Evolutionary conservation across 2,888 invertebrate species (phyloP).

Genomic region (Pycnomerus fuliginosus): DNA sequence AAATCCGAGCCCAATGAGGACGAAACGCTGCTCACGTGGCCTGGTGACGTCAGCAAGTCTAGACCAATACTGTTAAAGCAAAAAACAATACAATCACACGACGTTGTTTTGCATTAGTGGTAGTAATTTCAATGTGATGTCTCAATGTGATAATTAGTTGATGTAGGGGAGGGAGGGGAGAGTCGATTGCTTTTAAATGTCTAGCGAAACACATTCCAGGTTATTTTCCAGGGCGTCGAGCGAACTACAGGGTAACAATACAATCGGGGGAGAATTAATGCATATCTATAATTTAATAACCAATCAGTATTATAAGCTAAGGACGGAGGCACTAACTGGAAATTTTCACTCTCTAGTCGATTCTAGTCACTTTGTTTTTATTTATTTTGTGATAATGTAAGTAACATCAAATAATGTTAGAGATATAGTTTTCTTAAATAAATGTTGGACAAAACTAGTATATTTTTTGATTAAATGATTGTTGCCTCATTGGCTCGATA

Average conservation of each 20-base stretch:
- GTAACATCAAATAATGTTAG: conserved; percentile 7
- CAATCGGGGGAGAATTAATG: conserved; percentile 12
- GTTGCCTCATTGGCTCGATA: no score
- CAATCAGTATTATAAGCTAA: conserved; percentile 24
- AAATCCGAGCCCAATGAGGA: conserved; percentile 39
- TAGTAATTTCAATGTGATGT: conserved; percentile 42
- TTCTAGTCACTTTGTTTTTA: conserved; percentile 6
- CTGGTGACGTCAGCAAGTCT: no score
- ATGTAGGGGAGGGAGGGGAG: conserved; percentile 6
- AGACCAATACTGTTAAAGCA: conserved; percentile 36
- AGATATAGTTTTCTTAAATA: conserved; percentile 17
- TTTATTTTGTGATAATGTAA: conserved; percentile 5
- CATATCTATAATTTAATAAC: conserved; percentile 22
- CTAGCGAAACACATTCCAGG: conserved; percentile 14
- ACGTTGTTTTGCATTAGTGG: conserved; percentile 42
- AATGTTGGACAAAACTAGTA: conserved; percentile 10
- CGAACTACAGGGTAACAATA: conserved; percentile 16
- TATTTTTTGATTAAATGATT: no score
- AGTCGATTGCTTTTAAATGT: conserved; percentile 15
- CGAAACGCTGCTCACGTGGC: conserved; percentile 61
- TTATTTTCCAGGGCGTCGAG: not conserved
- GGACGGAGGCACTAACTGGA: no score
- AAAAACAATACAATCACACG: conserved; percentile 40
- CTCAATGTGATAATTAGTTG: conserved; percentile 26
- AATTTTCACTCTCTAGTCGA: conserved; percentile 9